These are phyloP conservation scores for Psittacula cyanocephala DNA, from an alignment of 2,113 vertebrate genomes.

Conservation along the genomic window DNA sequence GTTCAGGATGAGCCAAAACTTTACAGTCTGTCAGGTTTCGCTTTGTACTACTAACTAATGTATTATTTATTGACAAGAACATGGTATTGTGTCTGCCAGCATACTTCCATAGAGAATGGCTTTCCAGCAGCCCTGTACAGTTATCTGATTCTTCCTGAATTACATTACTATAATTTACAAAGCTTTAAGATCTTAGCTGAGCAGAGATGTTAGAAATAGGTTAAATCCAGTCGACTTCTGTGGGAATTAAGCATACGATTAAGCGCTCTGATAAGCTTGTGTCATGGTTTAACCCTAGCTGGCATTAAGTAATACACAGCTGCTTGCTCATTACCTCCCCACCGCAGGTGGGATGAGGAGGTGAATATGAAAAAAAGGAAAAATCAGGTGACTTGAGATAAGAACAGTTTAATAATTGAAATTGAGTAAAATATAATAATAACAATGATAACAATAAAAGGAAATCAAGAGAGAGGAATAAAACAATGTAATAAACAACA, in stretches of 20 bases:
- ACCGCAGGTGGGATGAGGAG: neutral
- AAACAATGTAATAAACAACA: neutral
- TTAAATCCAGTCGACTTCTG: neutral
- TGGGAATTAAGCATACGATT: neutral
- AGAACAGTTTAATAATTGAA: neutral
- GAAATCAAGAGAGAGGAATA: neutral
- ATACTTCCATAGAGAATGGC: neutral
- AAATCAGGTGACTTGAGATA: neutral
- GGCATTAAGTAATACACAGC: neutral
- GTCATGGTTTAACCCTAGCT: neutral
- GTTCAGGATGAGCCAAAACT: neutral
- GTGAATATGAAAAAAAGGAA: neutral
- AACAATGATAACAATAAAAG: neutral
- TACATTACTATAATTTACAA: neutral
- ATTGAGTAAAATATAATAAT: neutral
- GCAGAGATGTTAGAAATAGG: neutral
- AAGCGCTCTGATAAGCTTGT: neutral
- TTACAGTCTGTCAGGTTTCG: neutral
- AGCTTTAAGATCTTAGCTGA: neutral
- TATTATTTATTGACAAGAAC: neutral
- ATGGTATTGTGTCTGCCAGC: neutral
- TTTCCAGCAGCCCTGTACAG: neutral
- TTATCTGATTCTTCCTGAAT: neutral
- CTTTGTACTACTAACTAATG: neutral
- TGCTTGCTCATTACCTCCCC: neutral